phyloP scores from a whole-genome alignment of 1,140 invertebrate species.

The Rhagoletis zephyria region DNA sequence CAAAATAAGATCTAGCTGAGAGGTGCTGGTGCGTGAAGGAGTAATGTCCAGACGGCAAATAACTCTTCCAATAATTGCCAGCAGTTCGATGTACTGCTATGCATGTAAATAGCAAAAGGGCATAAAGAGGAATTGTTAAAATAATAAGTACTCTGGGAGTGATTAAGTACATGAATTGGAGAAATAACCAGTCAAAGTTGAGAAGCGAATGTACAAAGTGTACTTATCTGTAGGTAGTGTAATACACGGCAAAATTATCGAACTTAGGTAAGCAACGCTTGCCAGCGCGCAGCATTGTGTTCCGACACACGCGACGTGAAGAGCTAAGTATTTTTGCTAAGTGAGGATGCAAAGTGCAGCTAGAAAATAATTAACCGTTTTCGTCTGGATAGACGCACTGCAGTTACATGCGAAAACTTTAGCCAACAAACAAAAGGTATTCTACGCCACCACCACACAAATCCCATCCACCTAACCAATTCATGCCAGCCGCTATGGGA shows the following conservation, averaged over 20 bases:
- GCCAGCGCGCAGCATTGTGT: not conserved
- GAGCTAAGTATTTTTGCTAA: too few species aligned
- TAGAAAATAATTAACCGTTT: too few species aligned
- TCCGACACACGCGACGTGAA: not conserved
- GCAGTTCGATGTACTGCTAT: not conserved
- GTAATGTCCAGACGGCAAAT: not conserved
- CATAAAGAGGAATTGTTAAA: slow-evolving; percentile 9
- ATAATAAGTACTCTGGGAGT: not conserved
- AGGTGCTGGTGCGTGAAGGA: not conserved
- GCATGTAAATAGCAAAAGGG: not conserved
- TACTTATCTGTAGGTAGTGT: not conserved
- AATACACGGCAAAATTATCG: not conserved
- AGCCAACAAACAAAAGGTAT: not conserved
- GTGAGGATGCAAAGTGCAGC: too few species aligned
- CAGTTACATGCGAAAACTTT: not conserved
- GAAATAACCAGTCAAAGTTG: not conserved
- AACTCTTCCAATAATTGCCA: not conserved
- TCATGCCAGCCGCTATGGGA: slow-evolving; percentile 62
- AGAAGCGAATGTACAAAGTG: not conserved
- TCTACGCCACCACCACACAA: not conserved
- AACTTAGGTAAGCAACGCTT: not conserved
- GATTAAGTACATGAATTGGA: not conserved
- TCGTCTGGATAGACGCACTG: not conserved
- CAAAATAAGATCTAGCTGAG: not conserved
- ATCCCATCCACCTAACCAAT: not conserved